Evolutionary conservation across 2,888 invertebrate species (phyloP), one percentile per base, ranked within the genome.

Genomic region (Zelleria hepariella): DNA sequence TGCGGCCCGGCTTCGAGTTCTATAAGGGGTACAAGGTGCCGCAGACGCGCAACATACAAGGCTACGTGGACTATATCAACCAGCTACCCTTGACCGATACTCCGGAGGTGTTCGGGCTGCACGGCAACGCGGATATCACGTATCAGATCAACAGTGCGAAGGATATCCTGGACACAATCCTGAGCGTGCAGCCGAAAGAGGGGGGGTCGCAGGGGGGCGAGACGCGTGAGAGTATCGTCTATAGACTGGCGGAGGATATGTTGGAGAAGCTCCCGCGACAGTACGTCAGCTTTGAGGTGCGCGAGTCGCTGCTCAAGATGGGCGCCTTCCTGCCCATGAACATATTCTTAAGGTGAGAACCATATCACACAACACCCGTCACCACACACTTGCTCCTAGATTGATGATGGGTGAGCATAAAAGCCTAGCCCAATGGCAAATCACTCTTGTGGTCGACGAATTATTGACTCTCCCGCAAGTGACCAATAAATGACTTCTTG

Each of bases 171-270:
- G 96, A 97, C 73, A 97, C 97, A 0, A 98, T 98, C 70, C 90
- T 98, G 51, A 97, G 93, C 76, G 98, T 98, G n/a, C 98, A 98
- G 74, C 98, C 98, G 0, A 98, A 98, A 75, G 98, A 98, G 86
- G 95, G 97, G 5, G 96, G 96, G 0, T 92, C 93, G 21, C 94
- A 94, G 62, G 96, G 96, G 0, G 97, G 98, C 0, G 98, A 98
- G 86, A 96, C 96, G 0, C 91, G 98, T 67, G 98, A 98, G 82
- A 94, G 93, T 67, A 94, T 97, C 53, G 98, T 98, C 4, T 97
- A 97, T 82, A 92, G 94, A 68, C 89, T 98, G 68, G 97, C 98
- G 6, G 95, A 96, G 68, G 98, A 98, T 73, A 98, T 98, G 98
- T 83, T 95, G 61, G 89, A 89, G 61, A 89, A 89, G 68, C 74